Evolutionary conservation across 2,797 vertebrate species (phyloP).

Genomic region (Dendrocincla tyrannina): DNA sequence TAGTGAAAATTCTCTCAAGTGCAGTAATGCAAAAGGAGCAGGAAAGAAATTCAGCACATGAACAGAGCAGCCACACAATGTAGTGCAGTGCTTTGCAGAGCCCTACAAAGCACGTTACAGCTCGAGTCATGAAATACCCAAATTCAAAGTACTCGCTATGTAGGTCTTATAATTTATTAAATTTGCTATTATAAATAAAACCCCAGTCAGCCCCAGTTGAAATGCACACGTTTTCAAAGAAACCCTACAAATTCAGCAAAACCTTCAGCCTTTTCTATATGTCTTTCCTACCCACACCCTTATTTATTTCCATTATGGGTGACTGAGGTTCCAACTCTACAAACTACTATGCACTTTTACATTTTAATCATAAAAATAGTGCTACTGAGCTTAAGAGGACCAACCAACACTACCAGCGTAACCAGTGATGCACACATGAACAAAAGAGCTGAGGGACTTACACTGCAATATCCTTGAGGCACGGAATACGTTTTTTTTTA

Average conservation of each 20-base stretch:
- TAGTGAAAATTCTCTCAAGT: constrained; percentile 53
- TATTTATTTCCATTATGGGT: not conserved
- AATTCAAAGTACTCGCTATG: constrained; percentile 30
- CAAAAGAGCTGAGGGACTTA: not conserved
- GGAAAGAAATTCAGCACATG: constrained; percentile 47
- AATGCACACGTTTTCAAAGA: not conserved
- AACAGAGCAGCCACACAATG: constrained; percentile 14
- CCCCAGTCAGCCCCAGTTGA: not conserved
- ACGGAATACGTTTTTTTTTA: not conserved
- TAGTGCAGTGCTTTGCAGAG: not conserved
- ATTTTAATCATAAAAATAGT: not conserved
- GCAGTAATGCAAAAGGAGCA: constrained; percentile 39
- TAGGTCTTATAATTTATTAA: constrained; percentile 45
- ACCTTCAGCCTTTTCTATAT: not conserved
- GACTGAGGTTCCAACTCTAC: not conserved
- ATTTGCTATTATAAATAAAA: constrained; percentile 46
- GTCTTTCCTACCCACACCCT: not conserved
- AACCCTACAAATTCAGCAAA: not conserved
- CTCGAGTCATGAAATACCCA: not conserved
- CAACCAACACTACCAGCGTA: rapidly evolving
- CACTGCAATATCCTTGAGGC: not conserved
- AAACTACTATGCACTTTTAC: not conserved
- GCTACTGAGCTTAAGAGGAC: not conserved
- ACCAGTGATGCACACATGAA: not conserved
- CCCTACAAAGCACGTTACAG: constrained; percentile 8